Evolutionary conservation across 2,113 vertebrate genomes (phyloP).

Genomic region (Rhinogobius similis): DNA sequence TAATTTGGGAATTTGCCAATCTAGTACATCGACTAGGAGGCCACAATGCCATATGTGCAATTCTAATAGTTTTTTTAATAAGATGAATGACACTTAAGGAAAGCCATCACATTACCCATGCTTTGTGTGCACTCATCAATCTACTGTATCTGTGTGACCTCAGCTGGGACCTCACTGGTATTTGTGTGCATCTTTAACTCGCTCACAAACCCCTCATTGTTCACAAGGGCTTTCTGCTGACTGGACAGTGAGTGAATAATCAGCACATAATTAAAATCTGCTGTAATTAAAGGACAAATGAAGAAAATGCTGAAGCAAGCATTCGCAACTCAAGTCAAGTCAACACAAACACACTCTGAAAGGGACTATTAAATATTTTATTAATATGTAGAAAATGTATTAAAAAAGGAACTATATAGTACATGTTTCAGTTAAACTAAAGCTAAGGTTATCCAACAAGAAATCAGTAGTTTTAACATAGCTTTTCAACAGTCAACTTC

Average conservation of each 20-base stretch:
- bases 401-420: conserved; percentile 99
- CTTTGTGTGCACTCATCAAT: too few relatives aligned
- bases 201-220: conserved; percentile 36
- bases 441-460: conserved; percentile 83
- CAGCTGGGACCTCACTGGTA: too few relatives aligned
- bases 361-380: conserved; percentile 90
- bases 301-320: conserved; percentile 47
- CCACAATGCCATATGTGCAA: too few relatives aligned
- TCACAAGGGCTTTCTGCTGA: conserved; percentile 62
- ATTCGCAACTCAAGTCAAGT: neutral
- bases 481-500: conserved; percentile 64
- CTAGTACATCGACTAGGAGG: too few relatives aligned
- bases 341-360: conserved; percentile 24
- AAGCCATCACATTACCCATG: too few relatives aligned
- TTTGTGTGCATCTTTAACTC: too few relatives aligned
- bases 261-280: conserved; percentile 54
- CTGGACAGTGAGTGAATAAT: conserved; percentile 58
- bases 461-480: conserved; percentile 62
- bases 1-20: neutral
- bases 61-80: too few relatives aligned
- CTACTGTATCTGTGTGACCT: neutral
- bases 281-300: conserved; percentile 47
- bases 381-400: conserved; percentile 99
- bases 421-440: conserved; percentile 93
- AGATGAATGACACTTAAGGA: too few relatives aligned